phyloP scores from a whole-genome alignment of 2,113 vertebrate genomes.

The Peucedramus taeniatus region DNA sequence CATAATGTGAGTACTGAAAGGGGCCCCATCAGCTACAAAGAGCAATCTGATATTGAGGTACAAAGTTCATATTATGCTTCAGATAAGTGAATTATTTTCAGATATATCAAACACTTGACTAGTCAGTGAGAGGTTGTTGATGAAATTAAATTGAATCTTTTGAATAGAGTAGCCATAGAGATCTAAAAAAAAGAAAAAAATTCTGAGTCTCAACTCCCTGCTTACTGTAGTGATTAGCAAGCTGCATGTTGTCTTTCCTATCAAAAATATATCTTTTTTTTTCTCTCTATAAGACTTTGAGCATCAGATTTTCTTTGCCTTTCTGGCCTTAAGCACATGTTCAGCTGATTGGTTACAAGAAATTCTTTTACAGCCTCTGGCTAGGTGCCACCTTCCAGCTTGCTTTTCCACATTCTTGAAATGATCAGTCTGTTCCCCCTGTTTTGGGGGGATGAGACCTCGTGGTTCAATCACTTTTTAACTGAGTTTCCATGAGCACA shows the following conservation, averaged over 20 bases:
- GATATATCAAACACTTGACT: neutral
- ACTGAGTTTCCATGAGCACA: neutral
- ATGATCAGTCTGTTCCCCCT: neutral
- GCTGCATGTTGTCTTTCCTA: neutral
- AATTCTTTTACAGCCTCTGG: neutral
- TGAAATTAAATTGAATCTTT: neutral
- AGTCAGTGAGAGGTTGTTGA: neutral
- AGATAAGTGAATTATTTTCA: neutral
- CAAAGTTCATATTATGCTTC: neutral
- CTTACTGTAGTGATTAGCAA: neutral
- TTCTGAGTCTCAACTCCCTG: neutral
- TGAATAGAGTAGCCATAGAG: neutral
- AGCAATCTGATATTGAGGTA: neutral
- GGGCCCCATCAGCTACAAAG: neutral
- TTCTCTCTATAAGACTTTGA: neutral
- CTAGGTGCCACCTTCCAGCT: neutral
- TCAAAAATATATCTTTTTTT: neutral
- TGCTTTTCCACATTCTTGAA: conserved; percentile 5
- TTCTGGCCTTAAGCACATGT: neutral
- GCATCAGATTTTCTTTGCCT: neutral
- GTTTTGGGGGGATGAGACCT: neutral
- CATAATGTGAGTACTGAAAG: neutral
- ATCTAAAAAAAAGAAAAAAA: neutral
- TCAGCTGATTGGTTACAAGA: neutral
- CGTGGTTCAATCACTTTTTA: neutral